Conservation (phyloP, 2,113 vertebrate genomes). For the Grantiella picta region DNA sequence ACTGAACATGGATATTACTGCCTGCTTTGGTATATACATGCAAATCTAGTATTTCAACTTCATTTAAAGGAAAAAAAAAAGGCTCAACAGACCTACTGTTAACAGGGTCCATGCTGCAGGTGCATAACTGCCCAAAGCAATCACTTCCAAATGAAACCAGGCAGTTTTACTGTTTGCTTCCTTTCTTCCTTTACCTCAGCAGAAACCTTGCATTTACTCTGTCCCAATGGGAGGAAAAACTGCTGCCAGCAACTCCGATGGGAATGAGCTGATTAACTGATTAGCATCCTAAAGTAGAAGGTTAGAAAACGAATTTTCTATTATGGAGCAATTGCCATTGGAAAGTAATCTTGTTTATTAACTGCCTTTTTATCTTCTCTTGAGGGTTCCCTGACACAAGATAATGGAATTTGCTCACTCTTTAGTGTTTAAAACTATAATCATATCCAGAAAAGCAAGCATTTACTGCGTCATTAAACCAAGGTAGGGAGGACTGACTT, state of each 20-base stretch:
- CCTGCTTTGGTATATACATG: background rate
- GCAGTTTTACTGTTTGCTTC: background rate
- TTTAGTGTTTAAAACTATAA: slow-evolving; percentile 44
- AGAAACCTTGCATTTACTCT: background rate
- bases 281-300: slow-evolving; percentile 29
- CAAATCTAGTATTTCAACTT: background rate
- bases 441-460: slow-evolving; percentile 17
- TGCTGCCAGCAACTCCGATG: background rate
- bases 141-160: background rate
- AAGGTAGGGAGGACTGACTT: background rate
- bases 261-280: slow-evolving; percentile 29
- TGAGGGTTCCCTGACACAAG: slow-evolving; percentile 20
- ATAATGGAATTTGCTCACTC: slow-evolving; percentile 8
- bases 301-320: slow-evolving; percentile 35
- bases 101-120: background rate
- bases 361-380: slow-evolving; percentile 32
- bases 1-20: background rate
- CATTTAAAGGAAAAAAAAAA: background rate
- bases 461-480: slow-evolving; percentile 24
- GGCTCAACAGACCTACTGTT: background rate
- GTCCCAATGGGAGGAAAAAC: background rate
- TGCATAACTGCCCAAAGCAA: background rate
- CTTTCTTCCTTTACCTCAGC: background rate
- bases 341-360: slow-evolving; percentile 47
- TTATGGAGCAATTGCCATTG: slow-evolving; percentile 27